A percentile compares a stretch with the other conserved stretches of the same genome.
Evolutionary conservation across 2,797 vertebrate species (phyloP).

Genomic region (Gymnoscopelus microlampas): DNA sequence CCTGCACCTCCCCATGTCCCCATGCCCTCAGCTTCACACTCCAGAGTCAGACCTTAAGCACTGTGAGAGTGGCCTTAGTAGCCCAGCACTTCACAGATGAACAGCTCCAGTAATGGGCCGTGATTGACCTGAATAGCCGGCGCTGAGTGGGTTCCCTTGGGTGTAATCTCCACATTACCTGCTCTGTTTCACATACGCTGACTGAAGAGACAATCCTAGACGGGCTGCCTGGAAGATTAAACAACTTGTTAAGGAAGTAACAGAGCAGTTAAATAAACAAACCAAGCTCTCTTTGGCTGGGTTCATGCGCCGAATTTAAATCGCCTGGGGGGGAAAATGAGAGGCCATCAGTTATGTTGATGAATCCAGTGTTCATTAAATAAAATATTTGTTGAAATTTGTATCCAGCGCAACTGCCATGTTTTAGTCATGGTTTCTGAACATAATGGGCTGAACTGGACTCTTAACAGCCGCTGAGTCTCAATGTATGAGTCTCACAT

Average conservation of each 20-base stretch:
- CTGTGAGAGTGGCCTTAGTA: conserved; percentile 80
- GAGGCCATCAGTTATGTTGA: background rate
- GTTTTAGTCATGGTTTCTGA: too few species aligned
- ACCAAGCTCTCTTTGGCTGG: conserved; percentile 19
- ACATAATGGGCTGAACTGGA: too few species aligned
- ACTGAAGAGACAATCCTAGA: conserved; percentile 57
- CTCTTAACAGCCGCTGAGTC: too few species aligned
- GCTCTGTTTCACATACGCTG: conserved; percentile 62
- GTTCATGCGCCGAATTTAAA: conserved; percentile 15
- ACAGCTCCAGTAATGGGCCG: conserved; percentile 74
- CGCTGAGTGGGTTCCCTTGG: conserved; percentile 62
- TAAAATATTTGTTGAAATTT: too few species aligned
- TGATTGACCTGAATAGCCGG: conserved; percentile 72
- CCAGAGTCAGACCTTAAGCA: conserved; percentile 63
- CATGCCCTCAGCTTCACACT: conserved; percentile 48
- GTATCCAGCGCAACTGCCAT: too few species aligned
- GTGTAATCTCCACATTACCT: conserved; percentile 74
- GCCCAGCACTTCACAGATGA: conserved; percentile 77
- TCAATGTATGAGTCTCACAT: too few species aligned
- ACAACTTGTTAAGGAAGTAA: conserved; percentile 41
- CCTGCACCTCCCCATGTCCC: conserved; percentile 44
- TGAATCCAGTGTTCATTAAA: too few species aligned
- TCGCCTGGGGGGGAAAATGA: background rate
- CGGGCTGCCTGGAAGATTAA: conserved; percentile 41
- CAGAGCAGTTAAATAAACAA: conserved; percentile 50